Conservation (phyloP, 2,888 invertebrate species). For the Luffia ferchaultella region DNA sequence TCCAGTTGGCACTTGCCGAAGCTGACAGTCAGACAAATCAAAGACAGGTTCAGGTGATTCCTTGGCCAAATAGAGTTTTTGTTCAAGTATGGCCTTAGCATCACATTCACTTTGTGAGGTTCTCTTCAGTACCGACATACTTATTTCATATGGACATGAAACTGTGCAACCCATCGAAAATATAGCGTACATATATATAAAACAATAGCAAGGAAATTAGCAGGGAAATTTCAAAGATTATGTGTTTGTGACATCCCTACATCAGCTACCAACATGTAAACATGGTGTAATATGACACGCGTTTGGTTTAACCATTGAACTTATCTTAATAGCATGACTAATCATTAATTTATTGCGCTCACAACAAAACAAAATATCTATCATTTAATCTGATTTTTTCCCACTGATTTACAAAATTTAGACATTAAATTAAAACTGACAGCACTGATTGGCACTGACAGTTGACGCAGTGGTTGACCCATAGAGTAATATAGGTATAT, state of each 20-base stretch:
- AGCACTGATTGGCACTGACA: too few species aligned
- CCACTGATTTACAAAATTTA: too few species aligned
- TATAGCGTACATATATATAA: neutral
- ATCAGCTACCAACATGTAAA: neutral
- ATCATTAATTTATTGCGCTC: too few species aligned
- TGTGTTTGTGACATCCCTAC: too few species aligned
- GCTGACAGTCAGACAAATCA: constrained; percentile 81
- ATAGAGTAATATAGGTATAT: too few species aligned
- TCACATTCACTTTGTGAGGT: constrained; percentile 24
- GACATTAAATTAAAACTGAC: too few species aligned
- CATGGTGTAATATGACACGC: neutral
- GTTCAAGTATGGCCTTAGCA: constrained; percentile 37
- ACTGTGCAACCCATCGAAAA: constrained; percentile 56
- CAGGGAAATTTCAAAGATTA: neutral
- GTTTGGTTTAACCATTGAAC: too few species aligned
- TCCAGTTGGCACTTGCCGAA: constrained; percentile 77
- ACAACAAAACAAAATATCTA: too few species aligned
- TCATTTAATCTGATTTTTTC: too few species aligned
- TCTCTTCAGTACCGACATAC: constrained; percentile 52
- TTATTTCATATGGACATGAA: constrained; percentile 42
- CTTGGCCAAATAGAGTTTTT: constrained; percentile 57
- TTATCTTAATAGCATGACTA: too few species aligned
- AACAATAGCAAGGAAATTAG: neutral
- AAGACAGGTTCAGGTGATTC: constrained; percentile 85
- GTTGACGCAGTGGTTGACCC: too few species aligned